Evolutionary conservation across 2,797 vertebrate genomes (phyloP).

Genomic region (Melanogrammus aeglefinus): DNA sequence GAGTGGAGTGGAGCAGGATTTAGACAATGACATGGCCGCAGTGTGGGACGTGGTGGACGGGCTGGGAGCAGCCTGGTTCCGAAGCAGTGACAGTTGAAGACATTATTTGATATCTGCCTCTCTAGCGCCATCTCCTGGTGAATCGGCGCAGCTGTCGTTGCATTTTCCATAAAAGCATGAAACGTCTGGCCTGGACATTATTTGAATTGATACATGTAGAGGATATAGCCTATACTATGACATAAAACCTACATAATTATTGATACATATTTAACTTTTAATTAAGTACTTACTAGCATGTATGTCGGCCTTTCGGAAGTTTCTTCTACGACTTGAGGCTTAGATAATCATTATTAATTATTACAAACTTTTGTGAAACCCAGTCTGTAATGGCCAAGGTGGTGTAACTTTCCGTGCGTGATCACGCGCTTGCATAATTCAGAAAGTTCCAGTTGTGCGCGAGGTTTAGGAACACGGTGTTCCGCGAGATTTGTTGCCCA

Average conservation of each 20-base stretch:
- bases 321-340: no score
- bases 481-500: neutral
- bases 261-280: neutral
- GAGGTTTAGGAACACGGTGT: no score
- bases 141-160: neutral
- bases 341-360: no score
- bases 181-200: neutral
- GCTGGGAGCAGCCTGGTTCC: neutral
- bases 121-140: neutral
- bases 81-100: no score
- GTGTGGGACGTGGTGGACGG: neutral
- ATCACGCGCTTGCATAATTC: no score
- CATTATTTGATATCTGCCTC: neutral
- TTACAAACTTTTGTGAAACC: no score
- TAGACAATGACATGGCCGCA: neutral
- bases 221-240: no score
- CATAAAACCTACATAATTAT: no score
- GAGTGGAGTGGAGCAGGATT: neutral
- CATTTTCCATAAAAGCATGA: neutral
- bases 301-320: no score
- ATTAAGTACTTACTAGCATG: neutral
- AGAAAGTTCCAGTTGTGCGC: neutral
- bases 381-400: no score
- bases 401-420: no score
- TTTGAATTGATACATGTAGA: neutral